Percentiles rank a stretch among this genome's conserved stretches.
These are phyloP conservation scores for Loripinus fragilis DNA, from an alignment of 2,888 invertebrate genomes.

Conservation along the genomic window DNA sequence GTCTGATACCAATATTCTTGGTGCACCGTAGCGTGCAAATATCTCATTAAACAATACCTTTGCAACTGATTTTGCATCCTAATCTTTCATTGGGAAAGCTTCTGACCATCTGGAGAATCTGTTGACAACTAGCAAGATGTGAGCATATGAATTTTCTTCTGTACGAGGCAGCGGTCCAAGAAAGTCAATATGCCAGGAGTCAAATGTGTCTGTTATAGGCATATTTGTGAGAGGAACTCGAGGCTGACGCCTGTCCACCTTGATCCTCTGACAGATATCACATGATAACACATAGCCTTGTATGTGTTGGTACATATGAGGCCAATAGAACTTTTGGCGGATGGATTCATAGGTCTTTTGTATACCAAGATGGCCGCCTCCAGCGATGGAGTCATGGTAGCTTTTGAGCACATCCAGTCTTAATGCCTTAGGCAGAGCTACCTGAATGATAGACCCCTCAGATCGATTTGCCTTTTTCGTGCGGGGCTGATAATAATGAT, in stretches of 20 bases:
- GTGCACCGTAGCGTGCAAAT: conserved; percentile 42
- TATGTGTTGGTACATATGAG: conserved; percentile 9
- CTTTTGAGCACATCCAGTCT: conserved; percentile 27
- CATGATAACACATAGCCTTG: conserved; percentile 15
- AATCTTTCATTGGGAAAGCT: conserved; percentile 41
- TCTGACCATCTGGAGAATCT: conserved; percentile 42
- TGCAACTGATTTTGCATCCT: conserved; percentile 40
- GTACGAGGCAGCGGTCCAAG: conserved; percentile 30
- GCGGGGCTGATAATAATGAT: conserved; percentile 33
- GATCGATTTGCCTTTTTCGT: conserved; percentile 10
- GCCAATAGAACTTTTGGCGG: conserved; percentile 24
- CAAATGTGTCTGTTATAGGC: conserved; percentile 20
- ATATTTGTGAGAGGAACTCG: conserved; percentile 23
- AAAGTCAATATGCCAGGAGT: conserved; percentile 29
- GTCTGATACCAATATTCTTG: conserved; percentile 33
- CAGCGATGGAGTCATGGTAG: conserved; percentile 21
- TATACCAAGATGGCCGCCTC: conserved; percentile 26
- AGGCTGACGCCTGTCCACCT: conserved; percentile 1
- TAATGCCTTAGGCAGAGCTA: conserved; percentile 28
- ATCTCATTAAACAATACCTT: conserved; percentile 36
- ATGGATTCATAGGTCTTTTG: conserved; percentile 22
- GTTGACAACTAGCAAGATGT: conserved; percentile 38
- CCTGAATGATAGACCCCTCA: conserved; percentile 16
- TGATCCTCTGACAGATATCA: conserved; percentile 22
- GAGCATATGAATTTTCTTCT: conserved; percentile 3